Base-by-base conservation (phyloP, 2,113 vertebrate species). In the Odontesthes bonariensis region DNA sequence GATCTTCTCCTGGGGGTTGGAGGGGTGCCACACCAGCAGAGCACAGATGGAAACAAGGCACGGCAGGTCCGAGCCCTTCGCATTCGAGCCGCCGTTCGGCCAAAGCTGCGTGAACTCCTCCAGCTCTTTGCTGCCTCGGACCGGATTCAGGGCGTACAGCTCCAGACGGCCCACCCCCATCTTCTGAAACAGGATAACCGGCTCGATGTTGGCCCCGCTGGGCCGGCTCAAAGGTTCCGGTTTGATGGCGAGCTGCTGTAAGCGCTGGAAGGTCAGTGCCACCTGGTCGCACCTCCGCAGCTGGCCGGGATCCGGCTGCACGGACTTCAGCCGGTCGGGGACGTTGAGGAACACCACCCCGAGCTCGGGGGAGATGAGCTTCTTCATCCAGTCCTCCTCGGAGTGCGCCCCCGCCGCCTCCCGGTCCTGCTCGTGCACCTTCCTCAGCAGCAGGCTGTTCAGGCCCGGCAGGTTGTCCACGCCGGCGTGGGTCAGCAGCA, bases 121-220 rank as follows among this genome's bases (percentile, higher is more conserved):
- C 1, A 96, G 82, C 62, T 95, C 94, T 47, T 92, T 91, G 57
- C 84, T 95, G 23, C 94, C 93, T 0, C 86, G 89, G 3, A 95
- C 92, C 0, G 98, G 98, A 81, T 98, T 97, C 17, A 99, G 90
- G 3, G 96, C 86, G 0, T 97, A 98, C 92, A 99, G 89, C 84
- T 99, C 97, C 75, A 99, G 59, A 0, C 96, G 91, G 2, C 98
- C 98, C 0, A 99, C 97, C 0, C 98, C 98, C 97, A 99, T 96
- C 91, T 99, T 99, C 66, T 98, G 96, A 66, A 99, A 98, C 52
- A 99, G 91, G 77, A 96, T 94, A 0, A 94, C 85, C 6, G 98
- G 97, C 69, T 96, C 94, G 0, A 95, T 83, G 1, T 49, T 69
- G 0, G 95, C 79, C 27, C 90, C 90, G 0, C 35, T 59, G 0